Base-by-base conservation (phyloP, 2,113 vertebrate genomes). In the Rhinogobius similis region DNA sequence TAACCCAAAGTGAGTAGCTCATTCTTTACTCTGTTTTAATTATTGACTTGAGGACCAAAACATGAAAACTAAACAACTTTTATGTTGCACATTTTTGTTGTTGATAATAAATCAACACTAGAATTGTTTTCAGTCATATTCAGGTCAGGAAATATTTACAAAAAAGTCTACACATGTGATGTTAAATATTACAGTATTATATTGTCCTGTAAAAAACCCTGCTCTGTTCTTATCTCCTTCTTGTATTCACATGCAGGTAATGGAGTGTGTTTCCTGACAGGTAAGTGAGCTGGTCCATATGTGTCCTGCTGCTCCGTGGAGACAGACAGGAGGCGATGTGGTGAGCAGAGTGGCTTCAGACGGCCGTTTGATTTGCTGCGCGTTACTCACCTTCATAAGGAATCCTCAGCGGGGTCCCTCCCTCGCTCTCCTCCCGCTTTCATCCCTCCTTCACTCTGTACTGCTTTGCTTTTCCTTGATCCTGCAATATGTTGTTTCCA, bases 381-480 rank as follows among this genome's bases (percentile, higher is more conserved):
- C 76, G 48, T 62, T 78, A 16, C 72, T 77, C 77, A 68, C 62
- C 79, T 70, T 79, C 68, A 61, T 10, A 46, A 46, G 41, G 52
- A 63, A 65, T 68, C 71, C 62, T 85, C 71, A 43, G 55, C 23
- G 64, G 68, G 53, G 44, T 39, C 62, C 73, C 58, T 61, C 20
- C 27, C 62, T 61, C 62, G n/a, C 59, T 72, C 71, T 76, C 73
- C 77, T 70, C 39, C 43, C 48, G 20, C 65, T 44, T 71, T 65
- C 41, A 56, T 75, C 62, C 46, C 56, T 41, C 56, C 58, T 52
- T 50, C 3, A 0, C 20, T 71, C 9, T 68, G 67, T 68, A 67
- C 27, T 29, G 58, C 52, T 77, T 70, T 53, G 56, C 65, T 36
- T 68, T 71, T 75, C 63, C 83, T 84, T 77, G 71, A 77, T 82